Conservation (phyloP, 1,140 invertebrate species). For the Drosophila virilis region DNA sequence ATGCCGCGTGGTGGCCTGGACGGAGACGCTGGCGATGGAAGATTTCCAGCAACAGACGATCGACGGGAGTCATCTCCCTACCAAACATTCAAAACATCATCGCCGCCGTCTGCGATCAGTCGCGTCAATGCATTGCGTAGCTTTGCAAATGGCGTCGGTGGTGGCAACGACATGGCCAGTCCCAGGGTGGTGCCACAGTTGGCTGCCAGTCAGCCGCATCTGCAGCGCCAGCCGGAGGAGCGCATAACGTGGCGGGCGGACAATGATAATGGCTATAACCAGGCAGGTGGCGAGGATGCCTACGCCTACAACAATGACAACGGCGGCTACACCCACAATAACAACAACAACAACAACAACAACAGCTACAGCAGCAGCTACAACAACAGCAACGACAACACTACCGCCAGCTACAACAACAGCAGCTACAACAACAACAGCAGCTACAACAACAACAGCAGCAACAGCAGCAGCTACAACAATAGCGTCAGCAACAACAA, state of each 20-base stretch:
- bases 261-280: background rate
- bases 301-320: background rate
- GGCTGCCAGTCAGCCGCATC: background rate
- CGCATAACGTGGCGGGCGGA: background rate
- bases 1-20: background rate
- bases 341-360: background rate
- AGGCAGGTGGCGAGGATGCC: conserved; percentile 11
- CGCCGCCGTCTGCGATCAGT: background rate
- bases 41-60: background rate
- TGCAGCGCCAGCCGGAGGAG: background rate
- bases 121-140: background rate
- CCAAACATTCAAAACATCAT: background rate
- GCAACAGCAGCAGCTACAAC: background rate
- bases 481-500: background rate
- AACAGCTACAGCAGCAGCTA: background rate
- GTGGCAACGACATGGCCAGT: background rate
- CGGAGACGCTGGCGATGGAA: conserved; percentile 20
- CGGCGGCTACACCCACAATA: background rate
- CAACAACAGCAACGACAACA: background rate
- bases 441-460: background rate
- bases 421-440: background rate
- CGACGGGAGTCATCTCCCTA: background rate
- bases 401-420: background rate
- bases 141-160: background rate
- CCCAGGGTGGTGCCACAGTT: background rate